These are phyloP conservation scores for Phalacrocorax brasilianus DNA, from an alignment of 2,113 vertebrate species.

Conservation along the genomic window DNA sequence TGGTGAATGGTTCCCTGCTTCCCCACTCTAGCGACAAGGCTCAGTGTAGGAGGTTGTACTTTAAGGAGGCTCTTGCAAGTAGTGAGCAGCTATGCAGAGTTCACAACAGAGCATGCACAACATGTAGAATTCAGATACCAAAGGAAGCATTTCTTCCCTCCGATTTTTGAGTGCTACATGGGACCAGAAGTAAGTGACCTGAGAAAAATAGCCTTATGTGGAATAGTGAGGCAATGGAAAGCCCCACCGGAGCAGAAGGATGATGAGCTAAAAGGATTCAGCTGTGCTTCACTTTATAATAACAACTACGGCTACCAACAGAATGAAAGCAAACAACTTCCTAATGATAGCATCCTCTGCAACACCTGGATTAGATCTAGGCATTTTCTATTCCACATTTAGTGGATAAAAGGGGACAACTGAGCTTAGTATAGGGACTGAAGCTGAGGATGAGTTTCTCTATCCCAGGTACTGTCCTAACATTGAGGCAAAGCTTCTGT, in stretches of 20 bases:
- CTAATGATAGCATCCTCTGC: not conserved
- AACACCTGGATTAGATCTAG: not conserved
- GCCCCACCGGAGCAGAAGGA: not conserved
- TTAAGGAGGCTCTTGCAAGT: not conserved
- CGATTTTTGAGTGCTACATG: not conserved
- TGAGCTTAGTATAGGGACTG: not conserved
- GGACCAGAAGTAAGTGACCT: not conserved
- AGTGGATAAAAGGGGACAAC: not conserved
- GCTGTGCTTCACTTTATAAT: not conserved
- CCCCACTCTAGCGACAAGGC: not conserved
- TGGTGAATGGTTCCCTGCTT: not conserved
- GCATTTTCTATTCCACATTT: not conserved
- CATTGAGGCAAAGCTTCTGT: not conserved
- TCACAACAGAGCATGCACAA: accelerated
- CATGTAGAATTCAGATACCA: not conserved
- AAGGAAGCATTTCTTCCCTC: not conserved
- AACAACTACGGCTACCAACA: not conserved
- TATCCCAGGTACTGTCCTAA: not conserved
- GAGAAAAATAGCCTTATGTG: not conserved
- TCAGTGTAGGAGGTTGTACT: not conserved
- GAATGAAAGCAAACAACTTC: not conserved
- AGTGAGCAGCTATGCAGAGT: not conserved
- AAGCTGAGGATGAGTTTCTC: not conserved
- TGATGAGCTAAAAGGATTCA: not conserved
- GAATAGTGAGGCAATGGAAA: not conserved